phyloP scores from a whole-genome alignment of 2,888 invertebrate genomes.

The Zonitis immaculata region DNA sequence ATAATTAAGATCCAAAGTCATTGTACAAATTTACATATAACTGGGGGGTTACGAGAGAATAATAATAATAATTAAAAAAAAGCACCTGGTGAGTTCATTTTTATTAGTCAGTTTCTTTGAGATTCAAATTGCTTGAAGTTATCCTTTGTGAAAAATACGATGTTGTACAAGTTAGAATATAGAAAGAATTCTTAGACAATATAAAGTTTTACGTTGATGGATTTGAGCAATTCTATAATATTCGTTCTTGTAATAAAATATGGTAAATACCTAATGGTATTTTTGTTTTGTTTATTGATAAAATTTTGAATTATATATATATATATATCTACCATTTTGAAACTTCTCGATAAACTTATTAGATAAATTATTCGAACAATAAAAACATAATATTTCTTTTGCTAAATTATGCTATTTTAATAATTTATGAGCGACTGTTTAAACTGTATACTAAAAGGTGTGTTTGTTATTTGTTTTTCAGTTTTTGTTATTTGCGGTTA shows the following conservation, averaged over 20 bases:
- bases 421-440: not conserved
- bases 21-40: constrained; percentile 17
- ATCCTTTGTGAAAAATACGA: constrained; percentile 17
- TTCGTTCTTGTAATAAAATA: constrained; percentile 5
- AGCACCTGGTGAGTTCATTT: constrained; percentile 15
- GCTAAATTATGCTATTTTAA: not conserved
- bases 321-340: too few relatives aligned
- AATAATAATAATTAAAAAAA: too few relatives aligned
- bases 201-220: constrained; percentile 18
- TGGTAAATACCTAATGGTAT: constrained; percentile 13
- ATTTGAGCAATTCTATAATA: constrained; percentile 20
- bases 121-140: constrained; percentile 21
- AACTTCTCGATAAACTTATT: constrained; percentile 3
- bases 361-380: not conserved
- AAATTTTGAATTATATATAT: too few relatives aligned
- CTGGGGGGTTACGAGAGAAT: not conserved
- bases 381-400: not conserved
- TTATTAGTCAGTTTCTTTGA: constrained; percentile 20
- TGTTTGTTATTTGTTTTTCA: constrained; percentile 8
- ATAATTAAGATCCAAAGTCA: not conserved
- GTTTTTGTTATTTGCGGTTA: constrained; percentile 4
- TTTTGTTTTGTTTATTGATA: not conserved
- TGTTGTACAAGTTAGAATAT: constrained; percentile 14
- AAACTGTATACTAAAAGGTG: not conserved
- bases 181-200: constrained; percentile 19